These are phyloP conservation scores for Ommatoiulus sabulosus DNA, from an alignment of 2,888 invertebrate genomes.

Conservation along the genomic window DNA sequence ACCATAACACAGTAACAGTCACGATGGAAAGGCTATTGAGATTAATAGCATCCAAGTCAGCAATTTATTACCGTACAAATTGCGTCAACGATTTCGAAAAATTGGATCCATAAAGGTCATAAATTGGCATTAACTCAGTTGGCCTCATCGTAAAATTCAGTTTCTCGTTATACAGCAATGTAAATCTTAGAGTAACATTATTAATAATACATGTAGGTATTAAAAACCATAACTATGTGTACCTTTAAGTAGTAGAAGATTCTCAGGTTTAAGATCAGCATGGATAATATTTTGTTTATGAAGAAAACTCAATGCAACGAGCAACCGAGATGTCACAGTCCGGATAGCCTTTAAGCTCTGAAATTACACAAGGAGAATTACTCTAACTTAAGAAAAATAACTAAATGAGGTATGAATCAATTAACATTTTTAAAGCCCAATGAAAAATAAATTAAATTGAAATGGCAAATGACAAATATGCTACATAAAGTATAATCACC, in stretches of 20 bases:
- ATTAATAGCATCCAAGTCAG: neutral
- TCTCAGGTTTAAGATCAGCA: conserved; percentile 59
- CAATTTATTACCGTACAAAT: conserved; percentile 13
- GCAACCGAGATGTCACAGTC: conserved; percentile 55
- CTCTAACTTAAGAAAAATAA: too few species aligned
- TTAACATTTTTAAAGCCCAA: neutral
- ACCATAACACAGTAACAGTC: neutral
- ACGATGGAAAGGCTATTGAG: neutral
- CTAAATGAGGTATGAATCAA: too few species aligned
- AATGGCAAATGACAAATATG: too few species aligned
- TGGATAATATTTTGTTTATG: conserved; percentile 58
- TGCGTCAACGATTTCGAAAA: neutral
- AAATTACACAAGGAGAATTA: conserved; percentile 12
- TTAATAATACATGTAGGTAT: too few species aligned
- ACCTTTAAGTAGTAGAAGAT: conserved; percentile 54
- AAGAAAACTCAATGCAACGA: conserved; percentile 57
- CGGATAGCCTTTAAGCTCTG: conserved; percentile 55
- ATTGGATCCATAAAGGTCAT: neutral
- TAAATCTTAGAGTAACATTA: too few species aligned
- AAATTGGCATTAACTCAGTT: neutral
- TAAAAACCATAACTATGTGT: neutral
- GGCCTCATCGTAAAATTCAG: neutral
- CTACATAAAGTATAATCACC: too few species aligned
- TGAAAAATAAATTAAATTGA: too few species aligned
- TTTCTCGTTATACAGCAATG: too few species aligned